Evolutionary conservation across 2,113 vertebrate species (phyloP).

Genomic region (Isichthys henryi): DNA sequence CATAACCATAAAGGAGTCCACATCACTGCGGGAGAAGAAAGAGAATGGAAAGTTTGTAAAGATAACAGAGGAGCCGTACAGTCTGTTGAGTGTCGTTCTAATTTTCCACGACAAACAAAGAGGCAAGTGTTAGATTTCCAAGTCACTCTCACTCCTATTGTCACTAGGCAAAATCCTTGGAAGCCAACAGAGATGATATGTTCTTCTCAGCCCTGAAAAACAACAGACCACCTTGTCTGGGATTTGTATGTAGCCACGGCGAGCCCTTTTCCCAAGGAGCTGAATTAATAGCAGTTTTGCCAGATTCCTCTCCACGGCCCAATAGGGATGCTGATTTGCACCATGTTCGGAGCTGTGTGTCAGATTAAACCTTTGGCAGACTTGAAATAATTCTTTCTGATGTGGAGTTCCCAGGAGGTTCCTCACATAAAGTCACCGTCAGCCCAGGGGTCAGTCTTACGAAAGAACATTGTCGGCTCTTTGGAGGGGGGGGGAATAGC

Average conservation of each 20-base stretch:
- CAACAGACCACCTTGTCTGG: conserved; percentile 50
- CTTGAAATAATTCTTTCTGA: conserved; percentile 72
- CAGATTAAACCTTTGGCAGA: conserved; percentile 61
- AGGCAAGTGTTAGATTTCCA: conserved; percentile 68
- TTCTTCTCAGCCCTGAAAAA: conserved; percentile 43
- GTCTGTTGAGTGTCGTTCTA: conserved; percentile 64
- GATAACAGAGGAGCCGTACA: conserved; percentile 71
- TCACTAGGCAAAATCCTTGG: conserved; percentile 49
- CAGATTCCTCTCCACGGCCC: conserved; percentile 5
- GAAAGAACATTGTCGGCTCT: conserved; percentile 70
- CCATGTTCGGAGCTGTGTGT: conserved; percentile 45
- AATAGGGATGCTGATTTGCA: conserved; percentile 50
- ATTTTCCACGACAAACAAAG: conserved; percentile 65
- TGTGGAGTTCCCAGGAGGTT: conserved; percentile 62
- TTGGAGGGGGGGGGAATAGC: conserved; percentile 48
- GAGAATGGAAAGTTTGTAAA: conserved; percentile 55
- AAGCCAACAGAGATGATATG: conserved; percentile 44
- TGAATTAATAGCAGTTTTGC: conserved; percentile 23
- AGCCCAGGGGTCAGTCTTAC: conserved; percentile 58
- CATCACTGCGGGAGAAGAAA: conserved; percentile 28
- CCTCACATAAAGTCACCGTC: conserved; percentile 58
- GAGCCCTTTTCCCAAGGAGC: conserved; percentile 43
- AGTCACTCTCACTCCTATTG: conserved; percentile 58
- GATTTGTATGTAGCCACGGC: conserved; percentile 46
- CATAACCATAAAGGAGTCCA: conserved; percentile 37